phyloP scores from a whole-genome alignment of 1,140 invertebrate species.

The Platyscapa corneri region DNA sequence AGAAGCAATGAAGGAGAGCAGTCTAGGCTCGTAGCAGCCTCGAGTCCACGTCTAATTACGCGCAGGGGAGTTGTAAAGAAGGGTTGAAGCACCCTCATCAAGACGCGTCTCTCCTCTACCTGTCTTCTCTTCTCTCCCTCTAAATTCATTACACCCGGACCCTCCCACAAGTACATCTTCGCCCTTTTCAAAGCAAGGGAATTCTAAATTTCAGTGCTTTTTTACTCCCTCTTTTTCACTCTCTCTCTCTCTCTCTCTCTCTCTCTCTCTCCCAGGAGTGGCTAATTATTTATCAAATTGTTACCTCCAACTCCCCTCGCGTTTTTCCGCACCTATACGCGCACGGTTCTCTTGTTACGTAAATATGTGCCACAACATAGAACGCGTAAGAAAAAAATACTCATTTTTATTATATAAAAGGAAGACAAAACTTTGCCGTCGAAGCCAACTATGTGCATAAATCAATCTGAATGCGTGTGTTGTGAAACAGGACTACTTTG shows the following conservation, averaged over 20 bases:
- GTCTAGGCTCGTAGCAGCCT: not conserved
- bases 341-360: not conserved
- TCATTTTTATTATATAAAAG: not conserved
- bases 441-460: not conserved
- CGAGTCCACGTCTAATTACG: slow-evolving; percentile 30
- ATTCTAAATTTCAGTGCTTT: slow-evolving; percentile 15
- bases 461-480: not conserved
- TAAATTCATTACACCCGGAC: slow-evolving; percentile 46
- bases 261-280: not conserved
- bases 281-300: slow-evolving; percentile 48
- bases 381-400: not conserved
- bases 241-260: not conserved
- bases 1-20: not conserved
- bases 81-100: slow-evolving; percentile 26
- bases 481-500: not conserved
- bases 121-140: slow-evolving; percentile 9
- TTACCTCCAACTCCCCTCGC: not conserved
- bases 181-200: no score
- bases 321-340: not conserved
- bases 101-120: not conserved
- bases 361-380: not conserved
- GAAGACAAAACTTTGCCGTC: not conserved
- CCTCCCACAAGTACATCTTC: not conserved
- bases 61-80: not conserved
- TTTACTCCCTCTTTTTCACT: not conserved